Percentiles rank a stretch among this genome's conserved stretches.
These are phyloP conservation scores for Gerris lacustris DNA, from an alignment of 2,888 invertebrate species.

Conservation along the genomic window DNA sequence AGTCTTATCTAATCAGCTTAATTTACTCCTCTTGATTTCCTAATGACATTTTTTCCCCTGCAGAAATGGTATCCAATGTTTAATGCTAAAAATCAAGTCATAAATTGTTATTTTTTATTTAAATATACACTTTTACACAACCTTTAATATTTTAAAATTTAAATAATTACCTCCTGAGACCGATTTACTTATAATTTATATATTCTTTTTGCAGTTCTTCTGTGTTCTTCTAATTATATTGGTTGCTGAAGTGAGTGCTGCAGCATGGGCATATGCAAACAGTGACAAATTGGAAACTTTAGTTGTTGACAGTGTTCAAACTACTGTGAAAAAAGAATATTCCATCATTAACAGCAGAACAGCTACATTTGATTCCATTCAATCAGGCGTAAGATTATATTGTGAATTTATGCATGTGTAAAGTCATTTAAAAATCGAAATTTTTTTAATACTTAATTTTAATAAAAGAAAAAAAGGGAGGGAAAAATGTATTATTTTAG, in stretches of 20 bases:
- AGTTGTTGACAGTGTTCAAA: slow-evolving; percentile 49
- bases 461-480: neutral
- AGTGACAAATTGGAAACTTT: slow-evolving; percentile 52
- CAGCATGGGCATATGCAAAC: slow-evolving; percentile 63
- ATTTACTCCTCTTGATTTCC: no score
- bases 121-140: no score
- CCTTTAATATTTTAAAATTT: no score
- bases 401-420: slow-evolving; percentile 26
- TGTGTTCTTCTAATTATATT: slow-evolving; percentile 62
- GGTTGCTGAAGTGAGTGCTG: slow-evolving; percentile 63
- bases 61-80: no score
- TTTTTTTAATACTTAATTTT: neutral
- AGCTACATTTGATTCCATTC: slow-evolving; percentile 54
- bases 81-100: no score
- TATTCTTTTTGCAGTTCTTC: slow-evolving; percentile 51
- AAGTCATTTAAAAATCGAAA: neutral
- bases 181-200: no score
- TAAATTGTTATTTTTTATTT: no score
- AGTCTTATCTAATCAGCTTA: no score
- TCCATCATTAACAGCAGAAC: slow-evolving; percentile 43
- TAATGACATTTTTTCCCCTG: no score
- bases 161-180: no score
- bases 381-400: slow-evolving; percentile 43
- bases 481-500: neutral
- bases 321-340: slow-evolving; percentile 53